A percentile compares a stretch with the other conserved stretches of the same genome.
These are phyloP conservation scores for Gracilinanus agilis DNA, from an alignment of 2,113 vertebrate genomes.

Conservation along the genomic window DNA sequence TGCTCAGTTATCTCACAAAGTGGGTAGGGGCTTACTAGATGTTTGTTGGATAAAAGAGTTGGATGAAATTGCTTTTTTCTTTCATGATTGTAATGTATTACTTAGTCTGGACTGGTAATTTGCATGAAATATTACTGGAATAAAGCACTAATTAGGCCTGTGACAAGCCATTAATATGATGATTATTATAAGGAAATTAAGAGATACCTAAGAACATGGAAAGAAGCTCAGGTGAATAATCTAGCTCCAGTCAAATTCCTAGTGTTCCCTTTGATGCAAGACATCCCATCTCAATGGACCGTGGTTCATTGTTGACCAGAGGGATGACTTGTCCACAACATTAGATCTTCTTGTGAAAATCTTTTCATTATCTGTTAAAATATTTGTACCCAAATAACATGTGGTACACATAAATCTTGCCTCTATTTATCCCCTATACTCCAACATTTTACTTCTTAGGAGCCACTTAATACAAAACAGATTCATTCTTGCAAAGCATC, in stretches of 20 bases:
- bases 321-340: neutral
- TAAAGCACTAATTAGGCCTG: constrained; percentile 26
- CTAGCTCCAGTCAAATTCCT: neutral
- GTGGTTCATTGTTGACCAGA: neutral
- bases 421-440: constrained; percentile 58
- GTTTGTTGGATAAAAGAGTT: neutral
- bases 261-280: neutral
- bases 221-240: neutral
- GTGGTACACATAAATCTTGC: constrained; percentile 43
- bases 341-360: constrained; percentile 20
- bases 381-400: constrained; percentile 40
- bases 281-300: neutral
- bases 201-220: neutral
- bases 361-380: constrained; percentile 25
- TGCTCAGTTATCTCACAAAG: neutral
- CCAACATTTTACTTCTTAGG: constrained; percentile 74
- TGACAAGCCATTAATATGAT: constrained; percentile 31
- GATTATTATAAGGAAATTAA: constrained; percentile 33
- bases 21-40: neutral
- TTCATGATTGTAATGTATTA: neutral
- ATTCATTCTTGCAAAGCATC: constrained; percentile 55
- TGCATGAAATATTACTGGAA: constrained; percentile 35
- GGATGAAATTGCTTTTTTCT: neutral
- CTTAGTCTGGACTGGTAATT: neutral
- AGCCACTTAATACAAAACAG: constrained; percentile 69